Base-by-base conservation (phyloP, 1,140 invertebrate genomes). In the Rhopalosiphum maidis region DNA sequence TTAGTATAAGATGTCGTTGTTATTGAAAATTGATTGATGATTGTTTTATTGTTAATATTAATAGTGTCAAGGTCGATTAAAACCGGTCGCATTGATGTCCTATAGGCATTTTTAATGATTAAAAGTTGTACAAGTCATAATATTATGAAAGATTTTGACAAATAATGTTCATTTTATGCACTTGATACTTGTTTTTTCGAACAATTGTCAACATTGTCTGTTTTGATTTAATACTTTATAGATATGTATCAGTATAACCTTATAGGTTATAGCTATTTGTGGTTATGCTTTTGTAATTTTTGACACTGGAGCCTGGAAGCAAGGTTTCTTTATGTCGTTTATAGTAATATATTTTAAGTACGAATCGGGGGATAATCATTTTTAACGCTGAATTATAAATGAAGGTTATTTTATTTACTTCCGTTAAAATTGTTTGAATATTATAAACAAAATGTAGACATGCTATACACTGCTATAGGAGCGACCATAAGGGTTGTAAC, bases 321-420 rank as follows among this genome's bases (percentile, higher is more conserved):
- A 90, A 90, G 89, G 89, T 90, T 90, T 90, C 37, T 68, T 68
- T 5, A 68, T 90, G 55, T 90, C 37, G 25, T 90, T 68, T n/a
- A 68, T 68, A 46, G 11, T 60, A 68, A 43, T 68, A 68, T 68
- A 68, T n/a, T 35, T 68, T 60, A 23, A 60, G 37, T 90, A 41
- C 37, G 23, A 43, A 90, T 68, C 54, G 15, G 30, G 37, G 30
- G 35, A 68, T 18, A 60, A 68, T 43, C 0, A 68, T 60, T 68
- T 41, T 43, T 90, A 90, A 68, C 37, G 37, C 37, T 68, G 54
- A n/a, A 68, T 90, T 68, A 90, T 90, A 43, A 4, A 9, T 90
- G 89, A 90, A 90, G 89, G 89, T 90, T 90, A 68, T 90, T 60
- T 60, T 60, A 90, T 55, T 90, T 55, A 90, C 35, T 90, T 60